Conservation (phyloP, 2,113 vertebrate species). For the Cacatua alba region DNA sequence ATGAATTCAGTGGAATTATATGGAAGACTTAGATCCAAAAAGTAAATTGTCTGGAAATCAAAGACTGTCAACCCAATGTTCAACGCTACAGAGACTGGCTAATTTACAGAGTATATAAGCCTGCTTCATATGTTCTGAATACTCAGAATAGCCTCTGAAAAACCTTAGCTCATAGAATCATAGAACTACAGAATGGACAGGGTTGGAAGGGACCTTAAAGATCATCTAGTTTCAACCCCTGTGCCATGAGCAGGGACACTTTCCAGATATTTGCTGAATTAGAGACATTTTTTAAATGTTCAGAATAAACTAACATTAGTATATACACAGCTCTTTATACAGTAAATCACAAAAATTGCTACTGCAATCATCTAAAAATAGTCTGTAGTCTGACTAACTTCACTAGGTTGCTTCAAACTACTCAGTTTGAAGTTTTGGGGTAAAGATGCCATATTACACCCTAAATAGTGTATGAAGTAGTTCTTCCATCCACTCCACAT, state of each 20-base stretch:
- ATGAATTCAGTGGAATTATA: not conserved
- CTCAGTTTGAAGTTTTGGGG: not conserved
- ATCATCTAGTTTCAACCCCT: not conserved
- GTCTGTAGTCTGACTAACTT: not conserved
- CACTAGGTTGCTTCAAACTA: not conserved
- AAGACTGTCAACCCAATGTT: not conserved
- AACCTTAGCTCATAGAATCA: not conserved
- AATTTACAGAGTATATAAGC: not conserved
- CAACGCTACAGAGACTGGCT: not conserved
- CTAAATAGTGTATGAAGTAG: not conserved
- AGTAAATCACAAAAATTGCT: not conserved
- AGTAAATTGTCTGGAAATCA: not conserved
- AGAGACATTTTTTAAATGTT: not conserved
- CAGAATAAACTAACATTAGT: not conserved
- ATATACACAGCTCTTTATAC: not conserved
- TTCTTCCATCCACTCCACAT: not conserved
- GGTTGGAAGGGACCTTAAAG: not conserved
- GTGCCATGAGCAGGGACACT: not conserved
- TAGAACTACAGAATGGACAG: not conserved
- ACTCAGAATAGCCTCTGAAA: not conserved
- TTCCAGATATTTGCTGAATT: not conserved
- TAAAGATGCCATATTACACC: not conserved
- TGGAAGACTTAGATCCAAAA: not conserved
- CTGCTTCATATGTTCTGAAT: not conserved
- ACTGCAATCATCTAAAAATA: not conserved